A percentile compares a stretch with the other conserved stretches of the same genome.
Evolutionary conservation across 1,140 invertebrate species (phyloP).

Genomic region (Bombus balteatus): DNA sequence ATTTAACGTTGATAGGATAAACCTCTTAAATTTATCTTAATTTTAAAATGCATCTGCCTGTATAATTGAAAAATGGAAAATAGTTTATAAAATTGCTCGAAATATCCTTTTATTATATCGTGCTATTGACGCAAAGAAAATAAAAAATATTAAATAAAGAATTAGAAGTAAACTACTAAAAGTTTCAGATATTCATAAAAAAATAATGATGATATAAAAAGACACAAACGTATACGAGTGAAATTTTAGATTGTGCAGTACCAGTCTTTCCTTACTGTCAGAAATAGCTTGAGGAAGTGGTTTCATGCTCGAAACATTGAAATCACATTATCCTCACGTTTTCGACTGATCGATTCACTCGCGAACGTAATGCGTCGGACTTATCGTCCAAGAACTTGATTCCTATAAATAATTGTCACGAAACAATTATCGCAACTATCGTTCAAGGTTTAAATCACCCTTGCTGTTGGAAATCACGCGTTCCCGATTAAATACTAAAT

Average conservation of each 20-base stretch:
- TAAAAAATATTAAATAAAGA: too few species aligned
- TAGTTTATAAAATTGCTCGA: too few species aligned
- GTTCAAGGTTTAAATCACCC: not conserved
- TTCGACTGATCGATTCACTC: not conserved
- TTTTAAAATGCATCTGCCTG: too few species aligned
- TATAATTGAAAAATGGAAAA: too few species aligned
- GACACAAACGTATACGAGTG: not conserved
- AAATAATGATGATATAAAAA: not conserved
- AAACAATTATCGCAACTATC: not conserved
- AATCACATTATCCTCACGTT: not conserved
- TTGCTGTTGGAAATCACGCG: not conserved
- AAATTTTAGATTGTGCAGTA: not conserved
- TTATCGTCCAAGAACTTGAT: slow-evolving; percentile 15
- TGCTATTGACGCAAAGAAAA: too few species aligned
- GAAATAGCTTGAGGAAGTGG: not conserved
- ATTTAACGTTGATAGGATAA: too few species aligned
- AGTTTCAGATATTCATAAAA: not conserved
- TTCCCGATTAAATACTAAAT: too few species aligned
- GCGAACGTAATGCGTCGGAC: not conserved
- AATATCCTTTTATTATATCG: too few species aligned
- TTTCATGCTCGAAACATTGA: not conserved
- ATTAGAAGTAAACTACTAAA: not conserved
- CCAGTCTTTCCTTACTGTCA: not conserved
- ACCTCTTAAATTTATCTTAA: too few species aligned
- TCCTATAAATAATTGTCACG: slow-evolving; percentile 10